phyloP scores from a whole-genome alignment of 2,888 invertebrate species.

The Chamaedrilus cognettii region DNA sequence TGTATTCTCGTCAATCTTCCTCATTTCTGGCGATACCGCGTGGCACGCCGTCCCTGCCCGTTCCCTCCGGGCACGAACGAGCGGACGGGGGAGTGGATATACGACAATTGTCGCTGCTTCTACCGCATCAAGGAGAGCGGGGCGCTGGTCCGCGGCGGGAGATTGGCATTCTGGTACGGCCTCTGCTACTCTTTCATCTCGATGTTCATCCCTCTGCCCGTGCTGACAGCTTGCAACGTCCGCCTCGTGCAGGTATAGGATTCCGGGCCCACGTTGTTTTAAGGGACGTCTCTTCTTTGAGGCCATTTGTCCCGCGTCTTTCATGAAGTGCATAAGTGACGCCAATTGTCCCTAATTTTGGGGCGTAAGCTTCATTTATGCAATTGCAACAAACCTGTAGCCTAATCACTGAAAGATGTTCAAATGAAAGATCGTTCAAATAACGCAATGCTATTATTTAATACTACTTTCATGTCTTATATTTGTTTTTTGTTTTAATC shows the following conservation, averaged over 20 bases:
- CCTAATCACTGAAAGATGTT: too few relatives aligned
- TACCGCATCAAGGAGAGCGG: constrained; percentile 18
- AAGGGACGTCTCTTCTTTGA: too few relatives aligned
- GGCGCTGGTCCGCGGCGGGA: constrained; percentile 13
- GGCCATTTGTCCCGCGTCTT: too few relatives aligned
- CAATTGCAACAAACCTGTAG: too few relatives aligned
- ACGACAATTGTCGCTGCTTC: constrained; percentile 4
- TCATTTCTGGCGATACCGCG: constrained; percentile 49
- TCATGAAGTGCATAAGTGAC: background rate
- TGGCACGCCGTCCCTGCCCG: constrained; percentile 5
- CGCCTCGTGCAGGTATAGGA: constrained; percentile 52
- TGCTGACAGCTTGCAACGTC: constrained; percentile 53
- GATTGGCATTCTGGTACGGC: constrained; percentile 45
- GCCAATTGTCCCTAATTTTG: background rate
- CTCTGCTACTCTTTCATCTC: constrained; percentile 50
- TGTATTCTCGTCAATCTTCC: constrained; percentile 73
- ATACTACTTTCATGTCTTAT: too few relatives aligned
- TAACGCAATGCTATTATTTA: too few relatives aligned
- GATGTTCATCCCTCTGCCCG: constrained; percentile 49
- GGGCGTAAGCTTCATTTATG: background rate
- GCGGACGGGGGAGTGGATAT: background rate
- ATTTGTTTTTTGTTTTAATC: too few relatives aligned
- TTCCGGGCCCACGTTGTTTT: constrained; percentile 31
- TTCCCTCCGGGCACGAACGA: background rate
- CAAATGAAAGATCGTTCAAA: too few relatives aligned